Evolutionary conservation across 2,797 vertebrate genomes (phyloP), one percentile per base, ranked within the genome.

Genomic region (Rallus crepitans): DNA sequence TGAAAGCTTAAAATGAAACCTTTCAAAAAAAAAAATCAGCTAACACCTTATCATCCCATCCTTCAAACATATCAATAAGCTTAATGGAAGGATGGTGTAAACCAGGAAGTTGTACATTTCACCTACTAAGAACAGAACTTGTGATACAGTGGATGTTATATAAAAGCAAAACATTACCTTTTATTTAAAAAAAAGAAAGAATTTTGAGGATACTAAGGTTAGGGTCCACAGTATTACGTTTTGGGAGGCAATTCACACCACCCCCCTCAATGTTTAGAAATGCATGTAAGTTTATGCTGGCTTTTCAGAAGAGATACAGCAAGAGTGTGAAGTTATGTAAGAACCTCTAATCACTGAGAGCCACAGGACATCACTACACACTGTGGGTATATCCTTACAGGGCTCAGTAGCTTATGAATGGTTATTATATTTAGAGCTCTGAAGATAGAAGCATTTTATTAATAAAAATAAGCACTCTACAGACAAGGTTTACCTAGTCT

Each of bases 1-100:
- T 23, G 47, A 80, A 92, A 87, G 64, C 17, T 55, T 92, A 64
- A 63, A 96, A 47, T 21, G 4, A 95, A 92, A 91, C 37, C 50
- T 21, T 90, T 83, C 82, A 81, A 91, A 88, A 37, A 37, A 37
- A 37, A 37, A 37, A 63, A 10, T 39, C 70, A 61, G 35, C 40
- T 35, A 83, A 56, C 7, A 47, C 17, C 20, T 91, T 59, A 53
- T 78, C 61, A 87, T 30, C 68, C 42, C 56, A 33, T 23, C 78
- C 19, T 71, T 77, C 33, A 87, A 81, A 78, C 7, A 14, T 16
- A 85, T 11, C 50, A 69, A 15, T 31, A 35, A 68, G 57, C 47
- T 81, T 55, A 33, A 76, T 13, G n/a, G 35, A 77, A 91, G 30
- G 21, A 69, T n/a, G 25, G 3, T n/a, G 5, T 8, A 56, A 86